These are phyloP conservation scores for Clarias macrocephalus DNA, from an alignment of 2,113 vertebrate genomes.

Conservation along the genomic window DNA sequence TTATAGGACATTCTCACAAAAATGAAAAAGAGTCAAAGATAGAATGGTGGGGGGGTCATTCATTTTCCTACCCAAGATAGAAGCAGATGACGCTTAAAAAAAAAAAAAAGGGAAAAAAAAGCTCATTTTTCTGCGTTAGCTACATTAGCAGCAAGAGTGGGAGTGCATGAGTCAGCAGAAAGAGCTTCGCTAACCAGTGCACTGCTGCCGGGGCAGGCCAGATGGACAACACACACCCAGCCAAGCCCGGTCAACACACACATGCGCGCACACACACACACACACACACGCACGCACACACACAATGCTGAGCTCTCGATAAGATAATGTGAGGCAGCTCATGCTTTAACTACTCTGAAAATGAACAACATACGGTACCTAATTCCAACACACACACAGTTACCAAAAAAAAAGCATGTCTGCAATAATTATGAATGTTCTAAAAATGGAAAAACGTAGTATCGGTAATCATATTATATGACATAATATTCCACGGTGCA, in stretches of 20 bases:
- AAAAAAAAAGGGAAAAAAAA: not conserved
- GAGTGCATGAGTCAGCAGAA: conserved; percentile 23
- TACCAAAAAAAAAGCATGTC: conserved; percentile 10
- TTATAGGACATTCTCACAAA: not conserved
- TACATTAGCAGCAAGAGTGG: not conserved
- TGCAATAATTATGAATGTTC: no score
- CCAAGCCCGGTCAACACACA: not conserved
- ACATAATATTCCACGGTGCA: not conserved
- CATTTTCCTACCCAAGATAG: conserved; percentile 2
- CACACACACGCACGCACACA: not conserved
- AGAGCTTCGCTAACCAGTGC: not conserved
- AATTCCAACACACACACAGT: not conserved
- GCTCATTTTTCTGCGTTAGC: not conserved
- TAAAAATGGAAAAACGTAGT: no score
- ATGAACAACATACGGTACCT: not conserved
- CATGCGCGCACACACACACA: not conserved
- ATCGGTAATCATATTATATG: not conserved
- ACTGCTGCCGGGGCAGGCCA: not conserved
- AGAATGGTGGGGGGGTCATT: not conserved
- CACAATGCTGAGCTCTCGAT: not conserved
- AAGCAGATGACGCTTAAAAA: conserved; percentile 13
- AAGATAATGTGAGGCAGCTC: not conserved
- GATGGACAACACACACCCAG: conserved; percentile 28
- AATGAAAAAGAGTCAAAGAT: not conserved
- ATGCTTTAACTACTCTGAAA: not conserved